Conservation (phyloP, 2,113 vertebrate genomes). For the Melanostigma gelatinosum region DNA sequence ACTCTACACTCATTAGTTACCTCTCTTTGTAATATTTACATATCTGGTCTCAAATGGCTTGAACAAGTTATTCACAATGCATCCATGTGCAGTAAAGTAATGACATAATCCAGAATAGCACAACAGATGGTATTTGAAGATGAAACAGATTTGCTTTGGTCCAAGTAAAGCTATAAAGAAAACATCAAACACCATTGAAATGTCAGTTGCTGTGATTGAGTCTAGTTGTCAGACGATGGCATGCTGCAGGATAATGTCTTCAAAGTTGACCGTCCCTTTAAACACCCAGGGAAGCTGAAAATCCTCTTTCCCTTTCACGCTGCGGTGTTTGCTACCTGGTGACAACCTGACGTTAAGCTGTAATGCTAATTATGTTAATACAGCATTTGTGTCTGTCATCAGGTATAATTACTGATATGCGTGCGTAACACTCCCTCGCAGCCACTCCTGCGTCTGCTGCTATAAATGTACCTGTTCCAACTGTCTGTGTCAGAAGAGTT, state of each 20-base stretch:
- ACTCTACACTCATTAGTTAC: neutral
- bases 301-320: slow-evolving; percentile 3
- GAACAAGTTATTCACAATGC: neutral
- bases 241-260: neutral
- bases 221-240: neutral
- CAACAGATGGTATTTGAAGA: neutral
- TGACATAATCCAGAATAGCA: slow-evolving; percentile 1
- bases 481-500: slow-evolving; percentile 12
- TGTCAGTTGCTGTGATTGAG: neutral
- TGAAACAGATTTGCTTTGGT: neutral
- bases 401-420: neutral
- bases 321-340: slow-evolving; percentile 24
- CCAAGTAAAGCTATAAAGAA: neutral
- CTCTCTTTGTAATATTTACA: neutral
- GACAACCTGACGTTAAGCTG: slow-evolving; percentile 36
- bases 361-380: slow-evolving; percentile 33
- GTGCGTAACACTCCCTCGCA: neutral
- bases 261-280: neutral
- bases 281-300: slow-evolving; percentile 7
- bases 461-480: slow-evolving; percentile 18
- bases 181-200: neutral
- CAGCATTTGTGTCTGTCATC: neutral
- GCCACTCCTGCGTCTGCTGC: neutral
- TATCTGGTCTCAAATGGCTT: neutral
- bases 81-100: neutral